These are phyloP conservation scores for Drosophila subsilvestris DNA, from an alignment of 2,888 invertebrate genomes.

Conservation along the genomic window DNA sequence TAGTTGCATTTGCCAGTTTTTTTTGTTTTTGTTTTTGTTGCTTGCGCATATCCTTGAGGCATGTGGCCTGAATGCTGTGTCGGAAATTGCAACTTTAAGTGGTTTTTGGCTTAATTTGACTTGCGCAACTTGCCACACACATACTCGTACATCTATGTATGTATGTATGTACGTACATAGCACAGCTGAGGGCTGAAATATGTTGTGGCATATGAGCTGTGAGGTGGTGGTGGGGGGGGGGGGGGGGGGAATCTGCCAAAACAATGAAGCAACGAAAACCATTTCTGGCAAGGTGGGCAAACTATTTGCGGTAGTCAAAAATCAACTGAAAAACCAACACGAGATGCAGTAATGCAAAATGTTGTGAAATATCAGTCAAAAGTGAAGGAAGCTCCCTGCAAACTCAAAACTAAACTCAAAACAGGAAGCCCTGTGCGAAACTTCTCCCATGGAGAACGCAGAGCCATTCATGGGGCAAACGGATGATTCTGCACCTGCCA, in stretches of 20 bases:
- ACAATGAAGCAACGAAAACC: slow-evolving; percentile 32
- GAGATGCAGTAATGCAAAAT: not conserved
- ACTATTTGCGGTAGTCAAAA: slow-evolving; percentile 62
- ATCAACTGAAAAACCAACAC: not conserved
- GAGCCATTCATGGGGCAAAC: no score
- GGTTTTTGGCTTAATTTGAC: slow-evolving; percentile 75
- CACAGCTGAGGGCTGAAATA: slow-evolving; percentile 28
- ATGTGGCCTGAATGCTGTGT: slow-evolving; percentile 53
- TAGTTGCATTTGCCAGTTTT: slow-evolving; percentile 64
- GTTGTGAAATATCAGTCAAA: not conserved
- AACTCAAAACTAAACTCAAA: not conserved
- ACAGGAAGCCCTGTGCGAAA: not conserved
- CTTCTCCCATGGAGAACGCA: not conserved
- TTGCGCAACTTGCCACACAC: slow-evolving; percentile 42
- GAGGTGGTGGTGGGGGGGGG: no score
- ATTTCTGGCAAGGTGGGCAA: slow-evolving; percentile 21
- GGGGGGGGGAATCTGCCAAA: slow-evolving; percentile 18
- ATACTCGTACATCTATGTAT: no score
- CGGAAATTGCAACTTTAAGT: slow-evolving; percentile 78
- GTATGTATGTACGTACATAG: not conserved
- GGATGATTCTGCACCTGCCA: no score
- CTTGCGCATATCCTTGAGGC: slow-evolving; percentile 52
- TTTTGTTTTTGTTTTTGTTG: slow-evolving; percentile 36
- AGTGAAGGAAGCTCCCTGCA: not conserved
- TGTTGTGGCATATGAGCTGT: slow-evolving; percentile 25